Base-by-base conservation (phyloP, 1,140 invertebrate species). In the Listronotus bonariensis region DNA sequence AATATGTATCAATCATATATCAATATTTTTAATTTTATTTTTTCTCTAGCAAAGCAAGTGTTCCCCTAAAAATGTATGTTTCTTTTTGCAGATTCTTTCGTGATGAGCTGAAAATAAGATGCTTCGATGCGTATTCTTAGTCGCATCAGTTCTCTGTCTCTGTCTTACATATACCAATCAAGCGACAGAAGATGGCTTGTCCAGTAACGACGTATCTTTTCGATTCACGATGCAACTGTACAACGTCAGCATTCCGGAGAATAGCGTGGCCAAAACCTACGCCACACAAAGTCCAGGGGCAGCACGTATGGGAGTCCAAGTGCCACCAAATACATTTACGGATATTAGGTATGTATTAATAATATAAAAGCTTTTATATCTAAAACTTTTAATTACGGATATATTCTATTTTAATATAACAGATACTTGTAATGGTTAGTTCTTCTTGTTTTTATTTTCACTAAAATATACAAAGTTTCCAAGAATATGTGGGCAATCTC, bases 221-320 rank as follows among this genome's bases (percentile, higher is more conserved):
- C 77, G 75, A n/a, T 97, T 97, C 82, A 88, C 89, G 1, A 82
- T 86, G 56, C 68, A 82, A 5, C 74, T 83, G 0, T 98, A 97
- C 85, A 97, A 97, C 85, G 92, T 90, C 67, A 92, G 88, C 69
- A 92, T 98, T 69, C 87, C 90, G 8, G 95, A 98, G 81, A 97
- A 94, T 82, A 93, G 92, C 64, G 84, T 92, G 38, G 91, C 90
- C 36, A 94, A 94, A 76, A 92, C 91, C 0, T 93, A 91, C 77
- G 84, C 85, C 9, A 76, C 76, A 42, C 84, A 85, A 65, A 79
- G 80, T 46, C 77, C 83, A 78, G 84, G 81, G 60, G 83, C 83
- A 42, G 82, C 80, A 57, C 83, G 80, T 38, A 80, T 84, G 64
- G 85, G 84, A 48, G 79, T 88, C 60, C 78, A 77, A 79, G 41